A percentile compares a stretch with the other conserved stretches of the same genome.
These are phyloP conservation scores for Sebastes kiyomatsui DNA, from an alignment of 2,797 vertebrate species.

Conservation along the genomic window DNA sequence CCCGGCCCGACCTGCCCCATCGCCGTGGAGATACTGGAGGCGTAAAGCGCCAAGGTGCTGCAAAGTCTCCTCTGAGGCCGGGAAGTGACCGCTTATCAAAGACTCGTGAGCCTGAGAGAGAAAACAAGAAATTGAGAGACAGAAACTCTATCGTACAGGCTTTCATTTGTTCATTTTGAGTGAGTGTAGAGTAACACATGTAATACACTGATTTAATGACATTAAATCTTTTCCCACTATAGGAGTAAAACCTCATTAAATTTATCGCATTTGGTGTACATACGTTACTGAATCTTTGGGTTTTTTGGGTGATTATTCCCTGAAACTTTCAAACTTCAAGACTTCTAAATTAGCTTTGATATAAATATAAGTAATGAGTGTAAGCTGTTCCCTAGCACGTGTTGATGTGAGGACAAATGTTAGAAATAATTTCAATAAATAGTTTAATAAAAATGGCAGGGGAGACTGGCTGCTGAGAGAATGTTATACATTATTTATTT, in stretches of 20 bases:
- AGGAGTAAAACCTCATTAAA: not conserved
- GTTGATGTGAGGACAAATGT: not conserved
- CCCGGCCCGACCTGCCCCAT: conserved; percentile 85
- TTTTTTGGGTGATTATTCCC: not conserved
- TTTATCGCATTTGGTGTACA: not conserved
- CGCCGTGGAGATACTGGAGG: conserved; percentile 91
- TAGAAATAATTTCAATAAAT: not conserved
- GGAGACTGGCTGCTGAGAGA: not conserved
- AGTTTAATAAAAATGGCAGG: not conserved
- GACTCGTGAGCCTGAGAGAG: conserved; percentile 90
- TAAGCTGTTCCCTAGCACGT: not conserved
- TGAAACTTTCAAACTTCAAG: not conserved
- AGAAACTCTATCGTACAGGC: not conserved
- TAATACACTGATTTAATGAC: not conserved
- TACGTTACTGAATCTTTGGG: not conserved
- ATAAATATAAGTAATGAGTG: not conserved
- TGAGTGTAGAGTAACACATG: not conserved
- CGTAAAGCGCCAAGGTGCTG: conserved; percentile 91
- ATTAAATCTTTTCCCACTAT: not conserved
- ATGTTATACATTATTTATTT: not conserved
- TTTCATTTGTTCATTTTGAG: not conserved
- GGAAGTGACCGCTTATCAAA: conserved; percentile 93
- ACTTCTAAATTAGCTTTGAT: not conserved
- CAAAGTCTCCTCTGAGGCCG: conserved; percentile 91
- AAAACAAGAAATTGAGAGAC: not conserved